Evolutionary conservation across 2,797 vertebrate genomes (phyloP), one percentile per base, ranked within the genome.

Genomic region (Chaetodon trifasciatus): DNA sequence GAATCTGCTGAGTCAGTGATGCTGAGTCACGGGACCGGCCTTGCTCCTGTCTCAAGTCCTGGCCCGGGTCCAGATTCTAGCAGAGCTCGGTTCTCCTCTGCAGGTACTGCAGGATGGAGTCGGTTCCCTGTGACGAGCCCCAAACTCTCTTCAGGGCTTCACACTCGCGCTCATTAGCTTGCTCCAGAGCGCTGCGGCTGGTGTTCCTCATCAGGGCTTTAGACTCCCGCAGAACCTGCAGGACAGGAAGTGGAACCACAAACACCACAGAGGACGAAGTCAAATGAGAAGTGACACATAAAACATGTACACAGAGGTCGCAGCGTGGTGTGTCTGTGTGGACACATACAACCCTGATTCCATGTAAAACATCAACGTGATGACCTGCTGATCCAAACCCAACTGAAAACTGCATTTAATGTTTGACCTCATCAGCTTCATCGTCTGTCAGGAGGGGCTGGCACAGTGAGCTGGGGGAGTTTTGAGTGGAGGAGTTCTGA

Each of bases 81-180:
- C 64, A 91, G 58, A 91, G 86, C 52, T 92, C 89, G 0, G 84
- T 81, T 84, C 97, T 97, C 87, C 95, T 96, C 95, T 99, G 98
- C 82, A 99, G 94, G 78, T 97, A 97, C 90, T 96, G 97, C 73
- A 99, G 92, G 91, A 99, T 98, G 65, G 98, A 96, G 94, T 99
- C 97, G 77, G 98, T 97, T 63, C 98, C 98, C 91, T 99, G 97
- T 0, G 96, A 95, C 0, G 98, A 99, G 60, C 98, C 97, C 98
- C 98, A 99, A 71, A 99, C 96, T 78, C 97, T 97, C 96, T 97
- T 98, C 79, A 99, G 91, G n/a, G 96, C 96, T 88, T 99, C 97
- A 76, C 98, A 99, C 87, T 99, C 98, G 0, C 96, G 96, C 91
- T 99, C 98, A 1, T 99, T 99, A 53, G 97, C 96, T 90, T 98